Evolutionary conservation across 2,888 invertebrate genomes (phyloP).

Genomic region (Pollenia griseotomentosa): DNA sequence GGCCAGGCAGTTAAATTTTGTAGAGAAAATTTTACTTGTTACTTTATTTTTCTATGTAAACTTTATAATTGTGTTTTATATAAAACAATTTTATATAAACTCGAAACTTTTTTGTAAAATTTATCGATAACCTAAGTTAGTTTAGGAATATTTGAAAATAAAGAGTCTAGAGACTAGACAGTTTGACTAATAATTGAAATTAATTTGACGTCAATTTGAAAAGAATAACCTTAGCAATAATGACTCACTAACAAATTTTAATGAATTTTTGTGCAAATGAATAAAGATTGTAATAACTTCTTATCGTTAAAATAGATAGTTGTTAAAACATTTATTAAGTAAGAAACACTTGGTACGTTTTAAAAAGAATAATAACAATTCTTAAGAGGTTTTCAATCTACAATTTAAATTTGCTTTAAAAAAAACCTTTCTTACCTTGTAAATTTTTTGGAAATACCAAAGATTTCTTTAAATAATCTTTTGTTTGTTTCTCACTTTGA

Average conservation of each 20-base stretch:
- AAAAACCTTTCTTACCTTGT: constrained; percentile 76
- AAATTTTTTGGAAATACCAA: constrained; percentile 96
- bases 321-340: background rate
- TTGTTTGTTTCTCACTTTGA: constrained; percentile 89
- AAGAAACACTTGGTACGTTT: no score
- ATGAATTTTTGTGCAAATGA: constrained; percentile 4
- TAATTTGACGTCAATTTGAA: constrained; percentile 47
- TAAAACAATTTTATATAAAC: no score
- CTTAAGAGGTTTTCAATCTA: no score
- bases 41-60: no score
- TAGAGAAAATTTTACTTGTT: no score
- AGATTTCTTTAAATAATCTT: constrained; percentile 96
- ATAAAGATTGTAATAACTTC: background rate
- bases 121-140: no score
- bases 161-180: constrained; percentile 20
- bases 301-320: constrained; percentile 17
- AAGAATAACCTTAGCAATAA: background rate
- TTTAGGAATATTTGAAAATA: no score
- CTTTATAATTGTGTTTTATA: no score
- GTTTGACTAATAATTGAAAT: constrained; percentile 44
- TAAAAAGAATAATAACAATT: no score
- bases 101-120: no score
- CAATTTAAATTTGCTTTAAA: background rate
- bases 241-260: constrained; percentile 44
- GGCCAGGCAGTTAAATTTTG: no score